phyloP scores from a whole-genome alignment of 2,113 vertebrate species.

The Trematocara zebra region DNA sequence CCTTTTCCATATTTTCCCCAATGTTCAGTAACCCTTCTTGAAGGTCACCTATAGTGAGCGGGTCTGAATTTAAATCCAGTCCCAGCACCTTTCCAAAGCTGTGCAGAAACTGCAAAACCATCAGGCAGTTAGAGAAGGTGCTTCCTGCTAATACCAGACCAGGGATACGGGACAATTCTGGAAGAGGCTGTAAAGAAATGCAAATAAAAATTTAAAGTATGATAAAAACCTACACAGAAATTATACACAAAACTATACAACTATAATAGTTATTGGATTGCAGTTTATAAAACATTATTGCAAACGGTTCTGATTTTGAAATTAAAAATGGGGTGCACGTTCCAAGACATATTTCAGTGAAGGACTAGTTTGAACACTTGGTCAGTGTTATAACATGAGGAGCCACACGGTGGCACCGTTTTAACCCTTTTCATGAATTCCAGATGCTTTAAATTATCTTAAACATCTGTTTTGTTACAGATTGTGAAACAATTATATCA shows the following conservation, averaged over 20 bases:
- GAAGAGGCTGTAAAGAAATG: conserved; percentile 76
- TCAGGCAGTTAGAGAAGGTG: conserved; percentile 88
- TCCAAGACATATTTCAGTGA: neutral
- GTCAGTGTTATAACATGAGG: neutral
- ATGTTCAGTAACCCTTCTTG: conserved; percentile 90
- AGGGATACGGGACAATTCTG: conserved; percentile 82
- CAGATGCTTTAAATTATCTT: conserved; percentile 29
- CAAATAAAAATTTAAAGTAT: neutral
- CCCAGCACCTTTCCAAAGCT: conserved; percentile 92
- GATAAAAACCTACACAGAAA: neutral
- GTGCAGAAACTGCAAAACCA: conserved; percentile 90
- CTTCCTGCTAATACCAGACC: conserved; percentile 85
- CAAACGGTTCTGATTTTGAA: neutral
- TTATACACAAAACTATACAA: neutral
- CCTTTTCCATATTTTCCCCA: conserved; percentile 78
- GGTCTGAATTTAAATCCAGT: conserved; percentile 78
- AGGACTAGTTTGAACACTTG: neutral
- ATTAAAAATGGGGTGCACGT: neutral
- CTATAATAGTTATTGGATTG: neutral
- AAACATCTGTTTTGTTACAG: conserved; percentile 8
- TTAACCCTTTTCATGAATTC: conserved; percentile 5
- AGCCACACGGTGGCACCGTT: conserved; percentile 66
- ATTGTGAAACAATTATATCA: conserved; percentile 4
- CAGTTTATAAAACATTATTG: neutral
- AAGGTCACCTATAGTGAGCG: conserved; percentile 80